phyloP scores from a whole-genome alignment of 2,113 vertebrate genomes.

The Grammomys surdaster region DNA sequence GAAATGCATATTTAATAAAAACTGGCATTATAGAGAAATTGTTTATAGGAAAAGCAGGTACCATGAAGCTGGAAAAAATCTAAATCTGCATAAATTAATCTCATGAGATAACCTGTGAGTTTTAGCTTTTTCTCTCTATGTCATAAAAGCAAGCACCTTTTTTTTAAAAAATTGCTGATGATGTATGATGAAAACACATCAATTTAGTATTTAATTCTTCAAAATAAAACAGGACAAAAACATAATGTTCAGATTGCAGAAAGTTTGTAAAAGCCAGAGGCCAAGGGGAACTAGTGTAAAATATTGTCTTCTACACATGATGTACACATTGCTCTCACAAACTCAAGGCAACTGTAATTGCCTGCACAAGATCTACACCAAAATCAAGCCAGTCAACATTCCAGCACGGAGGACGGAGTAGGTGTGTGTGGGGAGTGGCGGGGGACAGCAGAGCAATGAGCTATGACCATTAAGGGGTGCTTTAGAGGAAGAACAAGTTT shows the following conservation, averaged over 20 bases:
- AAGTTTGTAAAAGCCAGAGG: neutral
- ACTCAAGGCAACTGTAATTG: neutral
- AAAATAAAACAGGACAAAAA: constrained; percentile 50
- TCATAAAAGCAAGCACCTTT: neutral
- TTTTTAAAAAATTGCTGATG: neutral
- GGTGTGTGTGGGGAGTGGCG: too few species aligned
- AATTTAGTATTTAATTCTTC: constrained; percentile 9
- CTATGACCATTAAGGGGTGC: neutral
- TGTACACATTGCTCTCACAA: neutral
- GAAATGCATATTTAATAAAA: constrained; percentile 67
- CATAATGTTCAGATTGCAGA: neutral
- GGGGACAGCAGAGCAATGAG: neutral
- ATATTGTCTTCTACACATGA: neutral
- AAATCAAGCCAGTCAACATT: neutral
- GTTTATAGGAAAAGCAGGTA: constrained; percentile 46
- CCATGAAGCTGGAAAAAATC: constrained; percentile 58
- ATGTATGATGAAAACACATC: neutral
- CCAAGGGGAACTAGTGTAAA: neutral
- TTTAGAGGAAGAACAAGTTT: neutral
- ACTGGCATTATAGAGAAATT: constrained; percentile 35
- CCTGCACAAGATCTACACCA: neutral
- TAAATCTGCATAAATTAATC: constrained; percentile 41
- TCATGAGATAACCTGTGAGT: constrained; percentile 32
- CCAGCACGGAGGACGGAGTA: neutral
- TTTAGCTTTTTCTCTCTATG: constrained; percentile 23